Percentiles rank a stretch among this genome's conserved stretches.
Evolutionary conservation across 2,797 vertebrate genomes (phyloP).

Genomic region (Australoheros facetus): DNA sequence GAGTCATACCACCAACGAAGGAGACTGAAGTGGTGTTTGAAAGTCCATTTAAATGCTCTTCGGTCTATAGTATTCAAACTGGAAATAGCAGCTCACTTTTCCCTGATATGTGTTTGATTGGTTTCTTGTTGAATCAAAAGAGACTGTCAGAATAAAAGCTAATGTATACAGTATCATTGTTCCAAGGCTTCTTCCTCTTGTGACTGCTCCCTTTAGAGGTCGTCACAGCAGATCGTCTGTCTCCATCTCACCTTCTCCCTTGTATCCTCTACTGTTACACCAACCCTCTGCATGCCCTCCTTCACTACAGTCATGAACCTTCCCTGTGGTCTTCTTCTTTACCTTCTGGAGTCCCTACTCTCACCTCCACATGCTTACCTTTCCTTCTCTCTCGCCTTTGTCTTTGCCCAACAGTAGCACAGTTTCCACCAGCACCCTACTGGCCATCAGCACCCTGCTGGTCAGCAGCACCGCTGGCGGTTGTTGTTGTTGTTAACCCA

Average conservation of each 20-base stretch:
- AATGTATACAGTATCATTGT: not conserved
- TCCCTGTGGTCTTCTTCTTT: not conserved
- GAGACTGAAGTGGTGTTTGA: not conserved
- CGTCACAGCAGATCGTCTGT: not conserved
- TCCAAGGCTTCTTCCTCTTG: too few relatives aligned
- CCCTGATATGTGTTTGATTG: not conserved
- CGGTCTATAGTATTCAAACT: not conserved
- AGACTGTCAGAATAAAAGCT: not conserved
- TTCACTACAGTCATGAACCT: too few relatives aligned
- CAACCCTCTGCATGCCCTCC: not conserved
- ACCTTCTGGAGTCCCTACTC: not conserved
- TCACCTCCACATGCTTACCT: not conserved
- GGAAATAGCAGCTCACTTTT: not conserved
- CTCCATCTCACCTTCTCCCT: not conserved
- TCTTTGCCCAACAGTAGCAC: not conserved
- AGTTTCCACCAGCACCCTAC: not conserved
- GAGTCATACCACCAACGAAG: too few relatives aligned
- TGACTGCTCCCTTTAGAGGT: not conserved
- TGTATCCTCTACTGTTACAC: not conserved
- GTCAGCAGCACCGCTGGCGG: too few relatives aligned
- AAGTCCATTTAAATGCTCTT: not conserved
- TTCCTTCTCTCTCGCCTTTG: not conserved
- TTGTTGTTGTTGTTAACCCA: not conserved
- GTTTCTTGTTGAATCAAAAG: not conserved
- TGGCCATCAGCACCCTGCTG: not conserved